A percentile compares a stretch with the other conserved stretches of the same genome.
phyloP scores from a whole-genome alignment of 92 coral and sea anemone genomes.

The Siderastrea siderea region DNA sequence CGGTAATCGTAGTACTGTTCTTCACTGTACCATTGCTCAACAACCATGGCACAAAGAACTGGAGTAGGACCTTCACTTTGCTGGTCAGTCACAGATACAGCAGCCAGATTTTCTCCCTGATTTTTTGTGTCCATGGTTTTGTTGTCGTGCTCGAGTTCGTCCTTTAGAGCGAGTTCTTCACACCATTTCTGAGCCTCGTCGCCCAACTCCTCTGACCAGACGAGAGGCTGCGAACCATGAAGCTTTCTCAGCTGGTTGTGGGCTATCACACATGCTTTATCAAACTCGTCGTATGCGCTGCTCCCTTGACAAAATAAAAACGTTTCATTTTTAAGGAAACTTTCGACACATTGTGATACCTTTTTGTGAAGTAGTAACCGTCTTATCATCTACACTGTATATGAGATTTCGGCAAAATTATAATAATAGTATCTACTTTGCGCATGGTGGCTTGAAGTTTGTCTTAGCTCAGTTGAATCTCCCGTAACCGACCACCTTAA shows the following conservation, averaged over 20 bases:
- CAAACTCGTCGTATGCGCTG: slow-evolving; percentile 52
- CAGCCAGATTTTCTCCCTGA: slow-evolving; percentile 91
- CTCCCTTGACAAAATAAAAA: neutral
- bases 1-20: slow-evolving; percentile 74
- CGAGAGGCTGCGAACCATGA: slow-evolving; percentile 79
- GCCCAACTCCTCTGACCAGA: slow-evolving; percentile 84
- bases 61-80: slow-evolving; percentile 59
- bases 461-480: no score
- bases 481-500: no score
- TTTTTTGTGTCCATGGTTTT: slow-evolving; percentile 59
- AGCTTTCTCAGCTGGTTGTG: slow-evolving; percentile 79
- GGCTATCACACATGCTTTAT: slow-evolving; percentile 73
- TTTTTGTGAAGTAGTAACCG: neutral
- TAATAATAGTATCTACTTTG: no score
- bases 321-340: neutral
- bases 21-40: slow-evolving; percentile 81
- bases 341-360: neutral
- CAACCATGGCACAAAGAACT: slow-evolving; percentile 56
- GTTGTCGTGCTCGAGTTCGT: slow-evolving; percentile 75
- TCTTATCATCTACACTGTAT: no score
- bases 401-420: no score
- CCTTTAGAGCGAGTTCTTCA: slow-evolving; percentile 72
- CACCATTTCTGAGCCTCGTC: slow-evolving; percentile 84
- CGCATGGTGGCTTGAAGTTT: no score
- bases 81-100: slow-evolving; percentile 53